These are phyloP conservation scores for Zoanthus sansibaricus DNA, from an alignment of 92 coral and sea anemone genomes.

Conservation along the genomic window DNA sequence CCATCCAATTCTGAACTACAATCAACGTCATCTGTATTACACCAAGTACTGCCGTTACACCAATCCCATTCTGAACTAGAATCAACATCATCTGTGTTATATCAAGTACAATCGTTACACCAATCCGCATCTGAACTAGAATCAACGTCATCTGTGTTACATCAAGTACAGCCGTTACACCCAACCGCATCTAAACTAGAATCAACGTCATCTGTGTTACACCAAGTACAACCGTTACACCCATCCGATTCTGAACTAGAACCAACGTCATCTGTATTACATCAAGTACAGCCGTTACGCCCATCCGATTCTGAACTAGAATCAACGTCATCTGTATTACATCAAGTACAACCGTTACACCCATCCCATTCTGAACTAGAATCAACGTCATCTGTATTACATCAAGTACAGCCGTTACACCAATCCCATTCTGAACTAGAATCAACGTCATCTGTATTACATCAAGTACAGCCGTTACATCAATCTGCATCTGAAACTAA, in stretches of 20 bases:
- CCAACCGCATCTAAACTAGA: not conserved
- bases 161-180: not conserved
- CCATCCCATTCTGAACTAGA: too few species aligned
- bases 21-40: slow-evolving; percentile 16
- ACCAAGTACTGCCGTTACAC: not conserved
- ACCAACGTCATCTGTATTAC: not conserved
- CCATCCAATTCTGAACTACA: not conserved
- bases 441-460: not conserved
- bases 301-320: not conserved
- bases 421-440: not conserved
- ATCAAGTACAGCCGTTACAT: not conserved
- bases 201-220: not conserved
- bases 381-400: not conserved
- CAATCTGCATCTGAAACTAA: too few species aligned
- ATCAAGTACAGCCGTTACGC: not conserved
- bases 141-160: not conserved
- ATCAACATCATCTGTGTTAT: not conserved
- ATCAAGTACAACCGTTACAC: not conserved
- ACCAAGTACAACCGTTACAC: not conserved
- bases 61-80: not conserved
- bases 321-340: not conserved
- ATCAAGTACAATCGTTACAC: not conserved
- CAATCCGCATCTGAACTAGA: not conserved
- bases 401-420: not conserved
- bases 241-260: not conserved